Evolutionary conservation across 35 echinoderm and acorn worm species (phyloP), one percentile per base, ranked within the genome.

Genomic region (Antedon bifida): DNA sequence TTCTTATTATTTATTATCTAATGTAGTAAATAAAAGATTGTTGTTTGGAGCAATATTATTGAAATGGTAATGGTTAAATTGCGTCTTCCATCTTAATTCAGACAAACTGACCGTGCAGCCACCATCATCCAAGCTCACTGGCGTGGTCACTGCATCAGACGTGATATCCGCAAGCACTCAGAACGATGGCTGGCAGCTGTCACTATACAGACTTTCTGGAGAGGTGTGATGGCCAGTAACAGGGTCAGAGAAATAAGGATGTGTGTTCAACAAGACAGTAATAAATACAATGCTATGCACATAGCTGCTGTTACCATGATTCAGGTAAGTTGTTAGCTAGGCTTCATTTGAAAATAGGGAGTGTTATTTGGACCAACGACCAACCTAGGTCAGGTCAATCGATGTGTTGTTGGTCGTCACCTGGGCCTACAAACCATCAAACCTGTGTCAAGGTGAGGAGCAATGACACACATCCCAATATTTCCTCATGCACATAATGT

Each of bases 121-220:
- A 86, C 78, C 31, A 30, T 31, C 29, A 99, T 99, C 39, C 95
- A 99, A 82, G 81, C 95, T 17, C 17, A 36, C 17, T 99, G 95
- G 95, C 64, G 90, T 31, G 95, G 95, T 19, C 89, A 78, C 84
- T 34, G 75, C 11, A 78, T 99, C 30, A 82, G 95, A 34, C 77
- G 82, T 35, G 86, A 90, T 73, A 87, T 99, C 0, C 78, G 83
- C 11, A 11, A 80, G 0, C 87, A 92, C 56, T 86, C 90, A 0
- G 77, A 85, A 75, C 88, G 46, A 4, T 90, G 88, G 77, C 84
- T 99, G 35, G 85, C 95, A 29, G 95, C 90, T 74, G 34, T 89
- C 0, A 64, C 13, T 34, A 96, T 96, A 32, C 93, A 96, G 82
- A 29, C 87, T 29, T 36, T 34, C 7, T 96, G 88, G 85, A 85